A percentile compares a stretch with the other conserved stretches of the same genome.
These are phyloP conservation scores for Microplitis deprimator DNA, from an alignment of 2,888 invertebrate genomes.

Conservation along the genomic window DNA sequence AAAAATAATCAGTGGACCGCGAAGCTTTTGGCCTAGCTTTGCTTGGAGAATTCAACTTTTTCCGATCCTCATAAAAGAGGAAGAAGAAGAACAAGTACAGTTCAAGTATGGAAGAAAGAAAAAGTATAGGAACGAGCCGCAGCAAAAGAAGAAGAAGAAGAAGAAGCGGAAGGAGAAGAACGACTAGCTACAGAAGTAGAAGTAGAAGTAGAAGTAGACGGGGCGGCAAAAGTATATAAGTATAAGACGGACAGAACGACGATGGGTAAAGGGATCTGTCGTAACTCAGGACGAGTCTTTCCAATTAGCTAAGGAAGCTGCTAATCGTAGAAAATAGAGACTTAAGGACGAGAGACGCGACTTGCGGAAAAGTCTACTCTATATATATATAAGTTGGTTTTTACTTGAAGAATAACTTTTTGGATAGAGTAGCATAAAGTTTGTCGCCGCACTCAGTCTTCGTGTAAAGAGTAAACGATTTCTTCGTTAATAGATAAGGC, in stretches of 20 bases:
- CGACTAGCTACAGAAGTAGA: constrained; percentile 9
- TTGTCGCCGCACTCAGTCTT: background rate
- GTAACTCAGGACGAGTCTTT: constrained; percentile 54
- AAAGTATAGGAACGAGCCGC: background rate
- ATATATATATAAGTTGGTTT: background rate
- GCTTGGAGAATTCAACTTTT: constrained; percentile 41
- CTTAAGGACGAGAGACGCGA: constrained; percentile 8
- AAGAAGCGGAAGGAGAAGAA: background rate
- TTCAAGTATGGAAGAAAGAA: constrained; percentile 10
- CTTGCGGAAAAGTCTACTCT: constrained; percentile 7
- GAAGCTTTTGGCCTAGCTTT: constrained; percentile 47
- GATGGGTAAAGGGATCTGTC: constrained; percentile 45
- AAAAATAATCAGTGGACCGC: constrained; percentile 59
- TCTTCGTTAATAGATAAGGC: constrained; percentile 11
- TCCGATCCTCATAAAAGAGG: constrained; percentile 33
- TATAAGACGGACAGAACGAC: constrained; percentile 2
- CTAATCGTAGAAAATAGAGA: constrained; percentile 52
- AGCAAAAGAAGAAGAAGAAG: background rate
- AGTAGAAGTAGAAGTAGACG: constrained; percentile 9
- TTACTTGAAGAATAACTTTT: background rate
- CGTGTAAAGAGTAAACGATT: constrained; percentile 1
- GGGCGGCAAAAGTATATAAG: background rate
- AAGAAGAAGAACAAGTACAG: constrained; percentile 15
- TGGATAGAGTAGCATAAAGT: constrained; percentile 6
- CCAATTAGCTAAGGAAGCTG: constrained; percentile 55